These are phyloP conservation scores for Capra hircus DNA, from an alignment of 2,113 vertebrate genomes.

Conservation along the genomic window DNA sequence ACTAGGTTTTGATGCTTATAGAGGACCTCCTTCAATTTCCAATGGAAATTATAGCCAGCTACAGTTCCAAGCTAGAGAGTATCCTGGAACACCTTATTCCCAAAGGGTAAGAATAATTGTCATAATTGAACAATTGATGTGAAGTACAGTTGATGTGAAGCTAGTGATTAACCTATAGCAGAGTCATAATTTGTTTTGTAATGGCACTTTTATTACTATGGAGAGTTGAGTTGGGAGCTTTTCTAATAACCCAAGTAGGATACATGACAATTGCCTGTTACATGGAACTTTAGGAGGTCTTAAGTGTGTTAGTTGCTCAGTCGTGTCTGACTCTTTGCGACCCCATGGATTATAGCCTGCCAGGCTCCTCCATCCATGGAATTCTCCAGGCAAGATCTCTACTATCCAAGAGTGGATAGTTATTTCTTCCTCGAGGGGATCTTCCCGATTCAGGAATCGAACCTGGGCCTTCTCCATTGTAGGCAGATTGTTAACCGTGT, in stretches of 20 bases:
- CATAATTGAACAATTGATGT: not conserved
- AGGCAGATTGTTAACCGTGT: not conserved
- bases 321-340: not conserved
- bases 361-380: not conserved
- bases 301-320: not conserved
- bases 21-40: conserved; percentile 78
- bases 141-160: not conserved
- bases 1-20: conserved; percentile 84
- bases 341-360: not conserved
- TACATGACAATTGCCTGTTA: not conserved
- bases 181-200: not conserved
- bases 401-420: not conserved
- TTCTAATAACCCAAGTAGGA: not conserved
- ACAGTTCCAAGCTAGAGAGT: conserved; percentile 83
- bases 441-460: not conserved
- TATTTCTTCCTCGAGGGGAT: not conserved
- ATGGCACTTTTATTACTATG: not conserved
- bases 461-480: not conserved
- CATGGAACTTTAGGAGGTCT: not conserved
- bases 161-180: not conserved
- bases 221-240: not conserved
- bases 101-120: conserved; percentile 79
- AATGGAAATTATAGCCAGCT: conserved; percentile 84
- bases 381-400: not conserved
- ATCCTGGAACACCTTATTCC: conserved; percentile 82